Percentiles rank a stretch among this genome's conserved stretches.
Conservation (phyloP, 2,888 invertebrate genomes). For the Diarsia brunnea region DNA sequence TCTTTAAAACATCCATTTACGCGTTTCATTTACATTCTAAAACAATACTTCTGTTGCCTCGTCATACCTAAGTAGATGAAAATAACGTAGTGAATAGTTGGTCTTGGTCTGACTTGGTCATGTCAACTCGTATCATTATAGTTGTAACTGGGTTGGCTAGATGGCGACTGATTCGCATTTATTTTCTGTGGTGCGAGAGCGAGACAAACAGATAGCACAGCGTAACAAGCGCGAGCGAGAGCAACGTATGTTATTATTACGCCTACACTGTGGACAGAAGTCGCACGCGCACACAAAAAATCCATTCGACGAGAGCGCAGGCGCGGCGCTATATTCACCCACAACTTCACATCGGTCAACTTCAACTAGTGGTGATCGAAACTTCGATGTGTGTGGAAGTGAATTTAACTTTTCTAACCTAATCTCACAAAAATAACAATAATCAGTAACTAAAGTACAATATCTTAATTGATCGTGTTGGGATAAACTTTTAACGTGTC, state of each 20-base stretch:
- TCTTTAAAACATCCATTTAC: background rate
- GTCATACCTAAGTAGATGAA: constrained; percentile 31
- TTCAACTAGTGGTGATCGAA: constrained; percentile 90
- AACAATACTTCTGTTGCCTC: constrained; percentile 41
- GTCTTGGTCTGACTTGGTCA: too few species aligned
- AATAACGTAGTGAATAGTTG: constrained; percentile 50
- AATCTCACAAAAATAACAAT: constrained; percentile 89
- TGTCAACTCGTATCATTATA: constrained; percentile 63
- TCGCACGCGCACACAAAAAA: constrained; percentile 89
- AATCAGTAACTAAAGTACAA: constrained; percentile 89
- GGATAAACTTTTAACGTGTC: constrained; percentile 87
- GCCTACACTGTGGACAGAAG: constrained; percentile 87
- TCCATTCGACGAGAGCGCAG: constrained; percentile 86
- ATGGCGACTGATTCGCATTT: constrained; percentile 81
- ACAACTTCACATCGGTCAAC: constrained; percentile 90
- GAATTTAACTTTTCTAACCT: constrained; percentile 90
- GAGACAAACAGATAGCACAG: constrained; percentile 64
- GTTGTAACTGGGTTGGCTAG: constrained; percentile 80
- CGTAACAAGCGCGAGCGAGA: constrained; percentile 80
- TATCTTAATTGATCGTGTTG: constrained; percentile 85
- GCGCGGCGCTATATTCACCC: constrained; percentile 89
- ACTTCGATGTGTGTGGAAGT: constrained; percentile 90
- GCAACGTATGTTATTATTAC: constrained; percentile 84
- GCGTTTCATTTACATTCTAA: constrained; percentile 1
- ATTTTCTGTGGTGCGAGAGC: constrained; percentile 70